A percentile compares a stretch with the other conserved stretches of the same genome.
These are phyloP conservation scores for Globodera ellingtonae DNA, from an alignment of 1,140 invertebrate species.

Conservation along the genomic window DNA sequence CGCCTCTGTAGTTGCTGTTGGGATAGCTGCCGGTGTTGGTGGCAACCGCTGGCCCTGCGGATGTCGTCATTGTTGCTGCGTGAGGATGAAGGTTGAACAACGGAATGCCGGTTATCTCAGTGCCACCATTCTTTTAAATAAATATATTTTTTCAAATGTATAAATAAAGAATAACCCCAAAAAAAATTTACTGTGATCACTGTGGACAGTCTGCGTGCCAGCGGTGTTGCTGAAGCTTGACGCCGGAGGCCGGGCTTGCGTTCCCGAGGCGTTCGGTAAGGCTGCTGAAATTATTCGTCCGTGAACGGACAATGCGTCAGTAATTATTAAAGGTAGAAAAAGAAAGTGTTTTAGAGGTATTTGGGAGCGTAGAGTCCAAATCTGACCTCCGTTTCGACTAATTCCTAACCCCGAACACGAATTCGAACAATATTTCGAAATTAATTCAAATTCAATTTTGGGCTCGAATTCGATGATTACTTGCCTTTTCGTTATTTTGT, in stretches of 20 bases:
- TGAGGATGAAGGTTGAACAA: constrained; percentile 34
- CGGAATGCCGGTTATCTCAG: constrained; percentile 47
- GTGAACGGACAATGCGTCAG: too few relatives aligned
- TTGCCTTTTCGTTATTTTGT: too few relatives aligned
- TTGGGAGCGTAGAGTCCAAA: too few relatives aligned
- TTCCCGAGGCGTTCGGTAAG: not conserved
- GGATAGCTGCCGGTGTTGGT: constrained; percentile 8
- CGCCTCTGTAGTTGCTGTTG: not conserved
- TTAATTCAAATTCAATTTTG: too few relatives aligned
- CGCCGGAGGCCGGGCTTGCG: not conserved
- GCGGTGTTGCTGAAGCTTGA: constrained; percentile 3
- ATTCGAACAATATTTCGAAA: too few relatives aligned
- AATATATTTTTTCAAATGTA: too few relatives aligned
- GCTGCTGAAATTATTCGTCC: not conserved
- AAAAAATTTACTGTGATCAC: not conserved
- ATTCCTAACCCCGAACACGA: too few relatives aligned
- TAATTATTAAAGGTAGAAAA: too few relatives aligned
- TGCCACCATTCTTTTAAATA: constrained; percentile 39
- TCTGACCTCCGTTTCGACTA: too few relatives aligned
- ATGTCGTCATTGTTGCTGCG: constrained; percentile 22
- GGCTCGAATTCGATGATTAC: too few relatives aligned
- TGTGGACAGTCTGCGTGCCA: not conserved
- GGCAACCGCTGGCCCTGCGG: constrained; percentile 8
- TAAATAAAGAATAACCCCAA: too few relatives aligned
- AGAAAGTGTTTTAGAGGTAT: too few relatives aligned